Conservation (phyloP, 2,113 vertebrate genomes). For the Tragelaphus buxtoni region DNA sequence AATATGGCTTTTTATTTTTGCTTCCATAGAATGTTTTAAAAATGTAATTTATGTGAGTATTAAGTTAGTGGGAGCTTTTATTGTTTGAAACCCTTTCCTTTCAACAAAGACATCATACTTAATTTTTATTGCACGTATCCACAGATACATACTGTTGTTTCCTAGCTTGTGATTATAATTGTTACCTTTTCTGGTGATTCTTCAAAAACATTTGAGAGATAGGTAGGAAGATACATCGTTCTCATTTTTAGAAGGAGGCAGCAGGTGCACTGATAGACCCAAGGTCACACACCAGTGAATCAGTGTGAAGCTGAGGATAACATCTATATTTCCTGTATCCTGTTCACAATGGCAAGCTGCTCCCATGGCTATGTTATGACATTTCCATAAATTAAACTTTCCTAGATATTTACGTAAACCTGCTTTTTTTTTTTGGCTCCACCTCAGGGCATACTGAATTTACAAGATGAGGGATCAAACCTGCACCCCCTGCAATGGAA, state of each 20-base stretch:
- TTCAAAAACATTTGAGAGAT: not conserved
- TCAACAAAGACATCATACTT: not conserved
- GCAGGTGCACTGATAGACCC: not conserved
- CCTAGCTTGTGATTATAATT: not conserved
- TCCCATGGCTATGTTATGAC: not conserved
- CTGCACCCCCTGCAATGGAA: not conserved
- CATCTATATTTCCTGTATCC: not conserved
- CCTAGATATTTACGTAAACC: not conserved
- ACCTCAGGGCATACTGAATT: not conserved
- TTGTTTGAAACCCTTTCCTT: conserved; percentile 12
- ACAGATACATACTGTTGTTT: not conserved
- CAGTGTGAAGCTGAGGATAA: not conserved
- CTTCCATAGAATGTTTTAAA: conserved; percentile 45
- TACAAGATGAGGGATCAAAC: not conserved
- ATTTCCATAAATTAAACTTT: not conserved
- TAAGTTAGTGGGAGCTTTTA: conserved; percentile 25
- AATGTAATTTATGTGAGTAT: conserved; percentile 49
- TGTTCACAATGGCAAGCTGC: not conserved
- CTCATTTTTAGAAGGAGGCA: conserved; percentile 7
- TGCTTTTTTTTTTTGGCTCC: not conserved
- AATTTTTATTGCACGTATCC: not conserved
- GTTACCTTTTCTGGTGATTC: not conserved
- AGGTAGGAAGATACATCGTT: not conserved
- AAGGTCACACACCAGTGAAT: not conserved
- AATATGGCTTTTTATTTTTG: conserved; percentile 63